Evolutionary conservation across 2,888 invertebrate genomes (phyloP).

Genomic region (Rutpela maculata): DNA sequence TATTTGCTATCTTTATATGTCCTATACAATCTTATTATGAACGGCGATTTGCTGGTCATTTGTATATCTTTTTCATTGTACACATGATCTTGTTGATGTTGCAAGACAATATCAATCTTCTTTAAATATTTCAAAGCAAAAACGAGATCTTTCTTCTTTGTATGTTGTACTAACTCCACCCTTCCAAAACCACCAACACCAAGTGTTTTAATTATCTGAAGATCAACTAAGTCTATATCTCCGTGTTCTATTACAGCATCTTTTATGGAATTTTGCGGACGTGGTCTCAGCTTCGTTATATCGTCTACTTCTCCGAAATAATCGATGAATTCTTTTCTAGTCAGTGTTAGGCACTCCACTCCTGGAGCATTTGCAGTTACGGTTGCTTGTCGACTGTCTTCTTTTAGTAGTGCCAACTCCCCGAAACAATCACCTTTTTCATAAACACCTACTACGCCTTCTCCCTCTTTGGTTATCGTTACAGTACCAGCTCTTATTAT

Average conservation of each 20-base stretch:
- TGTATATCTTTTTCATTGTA: constrained; percentile 91
- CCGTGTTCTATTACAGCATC: constrained; percentile 76
- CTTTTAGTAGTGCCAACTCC: constrained; percentile 89
- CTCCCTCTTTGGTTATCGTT: constrained; percentile 81
- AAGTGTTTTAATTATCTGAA: constrained; percentile 89
- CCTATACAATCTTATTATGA: constrained; percentile 84
- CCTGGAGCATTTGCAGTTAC: constrained; percentile 90
- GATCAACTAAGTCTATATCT: constrained; percentile 83
- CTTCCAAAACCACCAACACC: constrained; percentile 86
- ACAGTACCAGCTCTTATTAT: constrained; percentile 92
- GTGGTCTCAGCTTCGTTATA: constrained; percentile 70
- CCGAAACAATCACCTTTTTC: constrained; percentile 91
- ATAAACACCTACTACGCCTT: constrained; percentile 79
- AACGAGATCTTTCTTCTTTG: constrained; percentile 75
- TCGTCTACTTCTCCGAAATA: constrained; percentile 88
- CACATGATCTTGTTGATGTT: constrained; percentile 92
- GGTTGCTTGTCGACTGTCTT: constrained; percentile 91
- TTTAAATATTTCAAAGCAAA: constrained; percentile 93
- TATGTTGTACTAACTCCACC: constrained; percentile 73
- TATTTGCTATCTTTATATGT: constrained; percentile 95
- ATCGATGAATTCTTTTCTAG: constrained; percentile 86
- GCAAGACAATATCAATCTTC: constrained; percentile 91
- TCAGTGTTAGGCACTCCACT: constrained; percentile 90
- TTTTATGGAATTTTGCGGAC: constrained; percentile 50
- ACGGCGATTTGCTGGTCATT: constrained; percentile 86